phyloP scores from a whole-genome alignment of 1,140 invertebrate species.

The Drosophila albomicans region DNA sequence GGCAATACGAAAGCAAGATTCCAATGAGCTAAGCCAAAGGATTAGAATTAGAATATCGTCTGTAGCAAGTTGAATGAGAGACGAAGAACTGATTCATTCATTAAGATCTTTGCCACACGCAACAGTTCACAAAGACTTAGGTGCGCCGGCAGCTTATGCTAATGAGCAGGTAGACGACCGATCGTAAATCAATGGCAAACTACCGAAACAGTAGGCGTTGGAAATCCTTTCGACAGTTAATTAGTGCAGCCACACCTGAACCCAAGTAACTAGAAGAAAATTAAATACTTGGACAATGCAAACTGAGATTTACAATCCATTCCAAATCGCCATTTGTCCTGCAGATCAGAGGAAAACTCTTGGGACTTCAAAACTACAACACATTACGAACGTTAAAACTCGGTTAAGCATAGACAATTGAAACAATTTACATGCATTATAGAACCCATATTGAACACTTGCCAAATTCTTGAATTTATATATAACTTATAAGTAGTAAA shows the following conservation, averaged over 20 bases:
- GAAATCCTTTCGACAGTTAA: constrained; percentile 76
- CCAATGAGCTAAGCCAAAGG: constrained; percentile 52
- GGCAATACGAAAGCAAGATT: constrained; percentile 61
- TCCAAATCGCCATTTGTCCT: constrained; percentile 51
- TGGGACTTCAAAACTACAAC: neutral
- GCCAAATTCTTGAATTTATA: too few relatives aligned
- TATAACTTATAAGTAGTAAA: too few relatives aligned
- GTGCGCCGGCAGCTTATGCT: constrained; percentile 34
- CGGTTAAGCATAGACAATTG: neutral
- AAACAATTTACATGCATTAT: neutral
- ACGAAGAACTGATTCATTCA: too few relatives aligned
- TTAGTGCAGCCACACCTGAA: constrained; percentile 61
- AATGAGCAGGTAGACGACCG: constrained; percentile 55
- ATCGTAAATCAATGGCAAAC: constrained; percentile 57
- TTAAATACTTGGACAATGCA: too few relatives aligned
- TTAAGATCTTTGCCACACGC: constrained; percentile 25
- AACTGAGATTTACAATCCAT: constrained; percentile 20
- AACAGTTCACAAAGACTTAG: constrained; percentile 1
- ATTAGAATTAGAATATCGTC: constrained; percentile 51
- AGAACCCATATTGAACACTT: too few relatives aligned
- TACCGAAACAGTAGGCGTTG: constrained; percentile 51
- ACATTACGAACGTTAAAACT: neutral
- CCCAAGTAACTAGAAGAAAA: neutral
- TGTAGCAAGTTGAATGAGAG: constrained; percentile 14
- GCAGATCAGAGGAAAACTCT: constrained; percentile 2